Evolutionary conservation across 2,888 invertebrate species (phyloP), one percentile per base, ranked within the genome.

Genomic region (Priocnemis perturbator): DNA sequence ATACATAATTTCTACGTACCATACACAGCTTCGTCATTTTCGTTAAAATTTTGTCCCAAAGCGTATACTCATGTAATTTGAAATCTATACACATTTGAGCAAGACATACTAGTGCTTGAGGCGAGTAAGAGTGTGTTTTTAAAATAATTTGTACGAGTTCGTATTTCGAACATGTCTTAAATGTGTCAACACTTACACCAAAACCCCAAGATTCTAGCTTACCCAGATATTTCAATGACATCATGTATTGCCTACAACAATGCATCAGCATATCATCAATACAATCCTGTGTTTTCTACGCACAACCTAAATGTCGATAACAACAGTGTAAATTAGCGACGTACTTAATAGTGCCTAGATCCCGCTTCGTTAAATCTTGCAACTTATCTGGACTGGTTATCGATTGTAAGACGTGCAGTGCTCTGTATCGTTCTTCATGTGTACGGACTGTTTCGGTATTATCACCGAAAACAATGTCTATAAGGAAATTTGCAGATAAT

Each of bases 191-290:
- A n/a, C 78, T 86, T 65, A 88, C 89, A 21, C 77, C 77, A 45
- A 89, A 72, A 30, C 89, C 89, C 20, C 88, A 77, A 37, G 77
- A 81, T 75, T 89, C 88, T 44, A 90, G 68, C 77, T 86, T 87
- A 26, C 82, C 81, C 19, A 88, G 68, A 66, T 89, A 89, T 62
- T 83, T 81, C 64, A 89, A 76, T 44, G 82, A 76, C 67, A 85
- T 84, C 78, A 87, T 84, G 47, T 86, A 81, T 44, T 82, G 73
- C 58, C 89, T 89, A 75, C 56, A 81, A 81, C 55, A 44, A 14
- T 26, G 0, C 45, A 21, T n/a, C n/a, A n/a, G n/a, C n/a, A n/a
- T n/a, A n/a, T n/a, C n/a, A n/a, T n/a, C n/a, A n/a, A n/a, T 47
- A 20, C 30, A 57, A 23, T 53, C 44, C 26, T 59, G 37, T 5